Conservation (phyloP, 92 coral and sea anemone genomes). For the Virgularia gustaviana region DNA sequence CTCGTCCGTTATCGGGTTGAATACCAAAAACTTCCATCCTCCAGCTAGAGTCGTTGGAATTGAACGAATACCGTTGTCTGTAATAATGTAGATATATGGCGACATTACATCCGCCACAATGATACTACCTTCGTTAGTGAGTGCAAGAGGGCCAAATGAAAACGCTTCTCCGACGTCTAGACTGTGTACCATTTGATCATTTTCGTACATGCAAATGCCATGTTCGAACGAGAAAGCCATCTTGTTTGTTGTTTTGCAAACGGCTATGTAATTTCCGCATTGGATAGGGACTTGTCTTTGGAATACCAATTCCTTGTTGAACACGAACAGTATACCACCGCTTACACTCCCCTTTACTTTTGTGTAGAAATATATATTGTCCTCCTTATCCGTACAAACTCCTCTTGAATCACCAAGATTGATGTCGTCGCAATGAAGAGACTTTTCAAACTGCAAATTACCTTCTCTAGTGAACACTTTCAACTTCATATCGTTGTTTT, state of each 20-base stretch:
- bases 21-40: slow-evolving; percentile 18
- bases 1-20: slow-evolving; percentile 4
- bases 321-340: slow-evolving; percentile 8
- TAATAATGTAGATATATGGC: background rate
- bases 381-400: slow-evolving; percentile 31
- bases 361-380: slow-evolving; percentile 32
- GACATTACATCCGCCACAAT: background rate
- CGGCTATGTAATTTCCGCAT: slow-evolving; percentile 19
- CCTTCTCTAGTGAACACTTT: slow-evolving; percentile 28
- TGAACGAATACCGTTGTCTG: background rate
- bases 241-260: background rate
- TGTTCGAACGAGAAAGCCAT: background rate
- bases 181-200: background rate
- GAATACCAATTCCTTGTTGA: slow-evolving; percentile 36
- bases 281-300: slow-evolving; percentile 18
- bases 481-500: no score
- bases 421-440: slow-evolving; percentile 7
- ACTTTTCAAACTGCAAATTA: slow-evolving; percentile 16
- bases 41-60: background rate
- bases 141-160: background rate
- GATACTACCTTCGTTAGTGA: background rate
- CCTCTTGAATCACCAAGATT: slow-evolving; percentile 24
- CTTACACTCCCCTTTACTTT: background rate
- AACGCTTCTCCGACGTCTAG: background rate
- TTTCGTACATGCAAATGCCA: slow-evolving; percentile 2